phyloP scores from a whole-genome alignment of 1,140 invertebrate genomes.

The Papilio aristodemus region DNA sequence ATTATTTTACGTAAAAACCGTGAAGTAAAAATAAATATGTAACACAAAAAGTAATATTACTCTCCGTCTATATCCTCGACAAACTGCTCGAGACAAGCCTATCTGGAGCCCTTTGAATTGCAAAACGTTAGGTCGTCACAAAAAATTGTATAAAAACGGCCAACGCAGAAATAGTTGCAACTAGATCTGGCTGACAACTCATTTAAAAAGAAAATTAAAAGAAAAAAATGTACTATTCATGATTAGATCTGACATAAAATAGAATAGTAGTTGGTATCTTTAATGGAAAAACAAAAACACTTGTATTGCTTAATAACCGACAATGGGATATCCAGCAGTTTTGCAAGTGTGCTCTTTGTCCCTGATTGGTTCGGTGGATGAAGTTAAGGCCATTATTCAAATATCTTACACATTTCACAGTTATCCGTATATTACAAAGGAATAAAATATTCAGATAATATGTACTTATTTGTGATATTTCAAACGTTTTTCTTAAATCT shows the following conservation, averaged over 20 bases:
- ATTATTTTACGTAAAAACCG: neutral
- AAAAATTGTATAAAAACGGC: conserved; percentile 52
- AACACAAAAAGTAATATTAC: conserved; percentile 20
- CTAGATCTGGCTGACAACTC: neutral
- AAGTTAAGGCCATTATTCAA: conserved; percentile 53
- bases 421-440: neutral
- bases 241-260: too few relatives aligned
- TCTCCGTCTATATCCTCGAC: conserved; percentile 49
- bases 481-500: neutral
- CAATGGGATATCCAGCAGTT: neutral
- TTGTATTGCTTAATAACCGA: neutral
- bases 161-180: neutral
- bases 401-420: conserved; percentile 50
- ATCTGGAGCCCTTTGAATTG: conserved; percentile 55
- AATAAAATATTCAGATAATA: too few relatives aligned
- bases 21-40: neutral
- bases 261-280: too few relatives aligned
- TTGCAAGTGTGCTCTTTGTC: conserved; percentile 41
- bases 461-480: too few relatives aligned
- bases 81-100: conserved; percentile 46
- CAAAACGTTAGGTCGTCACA: conserved; percentile 50
- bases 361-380: conserved; percentile 51
- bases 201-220: neutral
- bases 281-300: too few relatives aligned
- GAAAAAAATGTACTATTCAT: too few relatives aligned